These are phyloP conservation scores for Colossoma macropomum DNA, from an alignment of 2,113 vertebrate species.

Conservation along the genomic window DNA sequence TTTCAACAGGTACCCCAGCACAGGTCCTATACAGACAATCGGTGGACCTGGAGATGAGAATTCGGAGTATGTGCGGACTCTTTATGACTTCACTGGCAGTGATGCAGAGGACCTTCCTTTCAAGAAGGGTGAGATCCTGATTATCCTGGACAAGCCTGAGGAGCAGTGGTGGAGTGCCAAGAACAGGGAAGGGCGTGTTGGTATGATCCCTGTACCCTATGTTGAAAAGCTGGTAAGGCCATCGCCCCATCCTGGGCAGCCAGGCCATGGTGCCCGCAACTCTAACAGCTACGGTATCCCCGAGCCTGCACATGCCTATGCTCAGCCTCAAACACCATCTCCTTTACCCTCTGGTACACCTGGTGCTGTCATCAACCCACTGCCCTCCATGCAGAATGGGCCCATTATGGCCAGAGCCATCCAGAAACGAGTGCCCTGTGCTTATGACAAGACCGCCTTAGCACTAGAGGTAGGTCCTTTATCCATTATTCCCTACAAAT, in stretches of 20 bases:
- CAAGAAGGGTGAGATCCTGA: conserved; percentile 93
- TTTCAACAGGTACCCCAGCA: conserved; percentile 83
- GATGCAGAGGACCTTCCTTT: conserved; percentile 98
- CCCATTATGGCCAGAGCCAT: conserved; percentile 96
- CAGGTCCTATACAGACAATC: conserved; percentile 79
- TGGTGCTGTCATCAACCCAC: conserved; percentile 85
- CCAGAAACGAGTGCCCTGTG: conserved; percentile 97
- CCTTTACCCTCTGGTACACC: conserved; percentile 83
- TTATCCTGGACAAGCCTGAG: conserved; percentile 96
- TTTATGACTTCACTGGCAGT: conserved; percentile 95
- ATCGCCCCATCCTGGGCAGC: conserved; percentile 73
- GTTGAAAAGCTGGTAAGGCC: conserved; percentile 93
- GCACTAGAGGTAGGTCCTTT: conserved; percentile 88
- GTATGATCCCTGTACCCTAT: conserved; percentile 98
- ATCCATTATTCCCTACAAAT: not conserved
- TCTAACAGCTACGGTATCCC: conserved; percentile 97
- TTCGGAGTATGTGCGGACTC: conserved; percentile 94
- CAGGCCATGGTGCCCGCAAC: conserved; percentile 88
- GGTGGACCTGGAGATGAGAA: conserved; percentile 83
- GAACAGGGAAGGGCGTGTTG: conserved; percentile 92
- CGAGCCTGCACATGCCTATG: conserved; percentile 95
- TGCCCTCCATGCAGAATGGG: conserved; percentile 94
- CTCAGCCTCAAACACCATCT: conserved; percentile 91
- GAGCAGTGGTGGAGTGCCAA: conserved; percentile 99
- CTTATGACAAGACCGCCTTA: conserved; percentile 97